Percentiles rank a stretch among this genome's conserved stretches.
Conservation (phyloP, 2,113 vertebrate species). For the Urocitellus parryii region DNA sequence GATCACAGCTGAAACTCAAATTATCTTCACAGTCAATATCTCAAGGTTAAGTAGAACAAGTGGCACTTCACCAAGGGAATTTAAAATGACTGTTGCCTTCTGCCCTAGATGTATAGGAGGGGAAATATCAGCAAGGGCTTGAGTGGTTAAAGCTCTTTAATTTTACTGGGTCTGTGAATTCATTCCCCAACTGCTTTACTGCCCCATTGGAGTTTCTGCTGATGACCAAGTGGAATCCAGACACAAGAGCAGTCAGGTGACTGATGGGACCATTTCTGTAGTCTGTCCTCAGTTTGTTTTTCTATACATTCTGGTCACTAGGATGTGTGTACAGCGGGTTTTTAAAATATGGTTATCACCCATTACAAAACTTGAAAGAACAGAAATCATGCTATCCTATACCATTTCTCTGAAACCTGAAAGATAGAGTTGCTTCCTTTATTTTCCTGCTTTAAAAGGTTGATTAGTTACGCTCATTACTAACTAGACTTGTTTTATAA, state of each 20-base stretch:
- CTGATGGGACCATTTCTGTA: neutral
- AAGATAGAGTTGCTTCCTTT: neutral
- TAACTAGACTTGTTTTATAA: neutral
- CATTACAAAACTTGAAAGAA: neutral
- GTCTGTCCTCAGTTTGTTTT: neutral
- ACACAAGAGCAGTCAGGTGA: neutral
- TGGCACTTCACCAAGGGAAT: neutral
- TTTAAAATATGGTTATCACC: neutral
- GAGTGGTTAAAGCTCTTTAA: neutral
- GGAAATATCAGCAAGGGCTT: neutral
- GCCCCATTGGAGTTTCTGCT: neutral
- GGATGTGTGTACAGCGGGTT: neutral
- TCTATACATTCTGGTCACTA: neutral
- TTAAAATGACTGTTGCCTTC: neutral
- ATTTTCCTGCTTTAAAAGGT: conserved; percentile 9
- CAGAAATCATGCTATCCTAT: neutral
- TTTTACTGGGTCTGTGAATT: neutral
- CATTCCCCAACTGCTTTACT: neutral
- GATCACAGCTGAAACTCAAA: conserved; percentile 18
- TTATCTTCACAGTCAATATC: neutral
- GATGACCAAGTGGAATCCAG: neutral
- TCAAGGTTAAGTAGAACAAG: conserved; percentile 33
- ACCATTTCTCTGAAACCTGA: neutral
- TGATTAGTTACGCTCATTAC: neutral
- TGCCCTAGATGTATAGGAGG: neutral